Base-by-base conservation (phyloP, 2,113 vertebrate genomes). In the zebrafish (Danio rerio) region DNA sequence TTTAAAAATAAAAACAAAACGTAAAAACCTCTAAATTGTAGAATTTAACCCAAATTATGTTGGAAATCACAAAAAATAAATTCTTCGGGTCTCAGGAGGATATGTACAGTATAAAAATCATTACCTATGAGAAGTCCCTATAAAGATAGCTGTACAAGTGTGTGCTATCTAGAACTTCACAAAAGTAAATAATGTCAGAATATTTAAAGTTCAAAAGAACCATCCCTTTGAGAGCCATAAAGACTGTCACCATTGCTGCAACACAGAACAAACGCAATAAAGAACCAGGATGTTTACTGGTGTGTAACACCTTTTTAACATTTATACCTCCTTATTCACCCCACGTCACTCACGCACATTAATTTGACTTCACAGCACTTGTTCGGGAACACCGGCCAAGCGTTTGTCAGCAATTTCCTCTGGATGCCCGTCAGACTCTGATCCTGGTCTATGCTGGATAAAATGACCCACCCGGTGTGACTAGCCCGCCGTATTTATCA, bases 401-500 rank as follows among this genome's bases (percentile, higher is more conserved):
- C 71, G 16, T 52, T 31, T 62, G 55, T 70, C 73, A 79, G 72
- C 61, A 86, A 83, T 73, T 73, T 74, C 43, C 31, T 47, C 20
- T n/a, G n/a, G 65, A 3, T 47, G 43, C 43, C 65, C n/a, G 16
- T 71, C 71, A 83, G 74, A 47, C 75, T 81, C 66, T 73, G 75
- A 82, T 81, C 77, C 81, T 86, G 82, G 84, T 80, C 56, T 61
- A 84, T 21, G 58, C 70, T 70, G 61, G 40, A 50, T 70, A 79
- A 42, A 80, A 59, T 45, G 61, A 65, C 18, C n/a, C 74, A 7
- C 70, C 80, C 52, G 84, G 83, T 85, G 83, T 85, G 59, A 16
- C 81, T 65, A 86, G 76, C 65, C 59, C 72, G 50, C 75, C 49
- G 53, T 83, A 88, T 90, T 89, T 88, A 88, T 86, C 82, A 86